These are phyloP conservation scores for Ctenodactylus gundi DNA, from an alignment of 2,113 vertebrate genomes.

Conservation along the genomic window DNA sequence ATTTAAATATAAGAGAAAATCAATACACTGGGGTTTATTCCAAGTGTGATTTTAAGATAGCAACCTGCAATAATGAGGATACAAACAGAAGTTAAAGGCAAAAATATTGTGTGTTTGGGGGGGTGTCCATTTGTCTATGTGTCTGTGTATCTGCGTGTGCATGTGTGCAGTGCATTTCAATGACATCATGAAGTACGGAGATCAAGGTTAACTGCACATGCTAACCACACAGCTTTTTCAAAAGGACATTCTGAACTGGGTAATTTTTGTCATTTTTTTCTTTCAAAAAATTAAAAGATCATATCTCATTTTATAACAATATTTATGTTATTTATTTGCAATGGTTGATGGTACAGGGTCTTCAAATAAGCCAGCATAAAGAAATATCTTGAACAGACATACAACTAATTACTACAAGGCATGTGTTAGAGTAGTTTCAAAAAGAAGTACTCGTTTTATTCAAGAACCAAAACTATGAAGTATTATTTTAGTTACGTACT, in stretches of 20 bases:
- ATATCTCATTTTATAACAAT: background rate
- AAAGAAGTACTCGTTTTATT: background rate
- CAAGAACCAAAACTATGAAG: background rate
- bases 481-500: background rate
- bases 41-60: slow-evolving; percentile 15
- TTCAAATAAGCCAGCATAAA: background rate
- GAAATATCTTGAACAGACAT: slow-evolving; percentile 28
- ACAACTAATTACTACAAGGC: background rate
- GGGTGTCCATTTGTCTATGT: background rate
- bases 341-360: background rate
- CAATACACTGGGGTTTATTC: background rate
- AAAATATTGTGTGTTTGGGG: background rate
- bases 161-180: background rate
- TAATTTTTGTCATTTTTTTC: background rate
- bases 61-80: background rate
- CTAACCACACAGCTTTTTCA: background rate
- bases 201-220: background rate
- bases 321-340: background rate
- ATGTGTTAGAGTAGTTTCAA: background rate
- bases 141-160: background rate
- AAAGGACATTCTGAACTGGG: background rate
- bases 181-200: background rate
- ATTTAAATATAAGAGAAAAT: slow-evolving; percentile 55
- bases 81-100: background rate
- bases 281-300: background rate